These are phyloP conservation scores for Thalassophryne amazonica DNA, from an alignment of 2,797 vertebrate genomes.

Conservation along the genomic window DNA sequence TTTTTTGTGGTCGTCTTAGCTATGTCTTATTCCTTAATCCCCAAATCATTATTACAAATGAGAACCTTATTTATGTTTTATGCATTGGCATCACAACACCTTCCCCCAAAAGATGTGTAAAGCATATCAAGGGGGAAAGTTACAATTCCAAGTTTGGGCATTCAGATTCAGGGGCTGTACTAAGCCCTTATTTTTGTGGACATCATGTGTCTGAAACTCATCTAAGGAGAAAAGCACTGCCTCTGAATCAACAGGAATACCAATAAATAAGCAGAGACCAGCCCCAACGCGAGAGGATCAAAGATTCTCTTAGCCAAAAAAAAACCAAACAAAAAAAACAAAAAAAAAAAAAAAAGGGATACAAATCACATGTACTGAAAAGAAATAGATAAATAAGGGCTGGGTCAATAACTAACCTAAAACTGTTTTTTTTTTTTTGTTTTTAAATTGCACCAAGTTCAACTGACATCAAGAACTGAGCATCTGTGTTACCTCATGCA, in stretches of 20 bases:
- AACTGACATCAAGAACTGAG: constrained; percentile 38
- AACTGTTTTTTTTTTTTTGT: constrained; percentile 1
- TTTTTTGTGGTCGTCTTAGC: constrained; percentile 11
- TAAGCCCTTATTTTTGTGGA: constrained; percentile 3
- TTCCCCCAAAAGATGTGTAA: not conserved
- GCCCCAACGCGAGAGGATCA: constrained; percentile 7
- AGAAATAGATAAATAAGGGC: constrained; percentile 39
- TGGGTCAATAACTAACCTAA: constrained; percentile 1
- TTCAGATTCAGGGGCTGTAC: constrained; percentile 3
- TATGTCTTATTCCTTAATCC: constrained; percentile 4
- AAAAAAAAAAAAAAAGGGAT: not conserved
- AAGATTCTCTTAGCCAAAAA: constrained; percentile 2
- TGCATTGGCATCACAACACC: no score
- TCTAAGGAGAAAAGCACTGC: not conserved
- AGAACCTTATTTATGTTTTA: constrained; percentile 22
- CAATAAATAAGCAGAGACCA: constrained; percentile 13
- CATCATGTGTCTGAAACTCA: not conserved
- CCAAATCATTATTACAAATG: constrained; percentile 12
- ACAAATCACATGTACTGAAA: constrained; percentile 9
- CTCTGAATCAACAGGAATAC: not conserved
- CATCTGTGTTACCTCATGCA: constrained; percentile 24
- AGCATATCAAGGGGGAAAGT: not conserved
- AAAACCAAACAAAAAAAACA: constrained; percentile 8
- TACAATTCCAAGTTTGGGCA: not conserved
- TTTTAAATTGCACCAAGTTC: constrained; percentile 40